Evolutionary conservation across 2,113 vertebrate species (phyloP), one percentile per base, ranked within the genome.

Genomic region (Falcunculus frontatus): DNA sequence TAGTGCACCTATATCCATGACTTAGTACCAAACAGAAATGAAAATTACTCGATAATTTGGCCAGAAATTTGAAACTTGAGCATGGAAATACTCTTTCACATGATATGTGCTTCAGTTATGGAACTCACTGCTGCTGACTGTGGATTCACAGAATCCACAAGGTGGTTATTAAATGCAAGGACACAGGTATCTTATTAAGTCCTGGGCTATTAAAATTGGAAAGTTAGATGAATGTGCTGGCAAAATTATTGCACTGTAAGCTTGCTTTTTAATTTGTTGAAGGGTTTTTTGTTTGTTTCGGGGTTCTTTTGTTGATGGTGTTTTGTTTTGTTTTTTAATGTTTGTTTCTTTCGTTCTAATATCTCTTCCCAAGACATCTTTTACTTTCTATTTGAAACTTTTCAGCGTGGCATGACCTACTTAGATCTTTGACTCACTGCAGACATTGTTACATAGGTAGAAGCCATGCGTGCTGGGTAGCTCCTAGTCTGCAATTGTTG

Each of bases 261-360:
- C 12, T 64, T 90, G 9, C 2, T 47, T 90, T 70, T 79, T 46
- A 39, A 4, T 8, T 53, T 46, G 13, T 35, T 17, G 1, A 4
- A 2, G 20, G 6, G 1, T 8, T 9, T 41, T 60, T 57, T 25
- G 8, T n/a, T 69, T 39, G 6, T 0, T 21, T 60, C 3, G 4
- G 4, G 2, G 2, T 11, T 33, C 29, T 25, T n/a, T 50, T 37
- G 16, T 19, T 53, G 25, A 17, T 35, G 9, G 8, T 30, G 23
- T 46, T 52, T 78, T 39, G 5, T 14, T 44, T 29, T 55, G 4
- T 22, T 57, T 27, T 60, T 13, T 2, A 35, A 32, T 47, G 11
- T 70, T 84, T 64, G 16, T 18, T 77, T 88, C 35, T 49, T 90
- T 76, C 76, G 18, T 69, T 84, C 29, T 49, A 59, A 52, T 35